Conservation (phyloP, 2,888 invertebrate genomes). For the Resseliella maxima region DNA sequence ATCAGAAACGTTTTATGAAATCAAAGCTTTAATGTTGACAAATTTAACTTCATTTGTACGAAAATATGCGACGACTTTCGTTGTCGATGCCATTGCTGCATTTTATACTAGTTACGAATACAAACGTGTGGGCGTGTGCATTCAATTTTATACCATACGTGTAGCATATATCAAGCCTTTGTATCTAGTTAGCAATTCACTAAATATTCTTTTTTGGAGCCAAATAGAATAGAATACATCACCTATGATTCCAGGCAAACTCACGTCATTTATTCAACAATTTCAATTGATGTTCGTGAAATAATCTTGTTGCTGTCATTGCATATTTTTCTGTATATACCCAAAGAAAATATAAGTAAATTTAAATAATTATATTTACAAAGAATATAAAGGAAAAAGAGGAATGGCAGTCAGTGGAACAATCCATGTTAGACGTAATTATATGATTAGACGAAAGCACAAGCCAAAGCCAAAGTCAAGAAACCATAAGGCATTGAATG, state of each 20-base stretch:
- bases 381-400: neutral
- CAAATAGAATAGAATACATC: slow-evolving; percentile 28
- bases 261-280: slow-evolving; percentile 5
- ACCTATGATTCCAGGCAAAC: neutral
- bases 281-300: neutral
- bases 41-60: neutral
- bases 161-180: neutral
- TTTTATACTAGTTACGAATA: neutral
- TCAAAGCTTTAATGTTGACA: neutral
- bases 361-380: neutral
- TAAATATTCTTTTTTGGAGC: neutral
- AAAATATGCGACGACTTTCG: slow-evolving; percentile 1
- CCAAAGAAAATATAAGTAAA: slow-evolving; percentile 3
- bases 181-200: slow-evolving; percentile 7
- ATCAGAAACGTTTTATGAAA: neutral
- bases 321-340: neutral
- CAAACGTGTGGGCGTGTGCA: slow-evolving; percentile 46
- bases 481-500: slow-evolving; percentile 53
- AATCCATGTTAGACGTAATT: slow-evolving; percentile 32
- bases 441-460: slow-evolving; percentile 20
- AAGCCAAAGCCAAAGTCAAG: slow-evolving; percentile 53
- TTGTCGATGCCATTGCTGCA: neutral
- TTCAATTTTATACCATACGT: neutral
- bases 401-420: neutral
- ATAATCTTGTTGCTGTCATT: neutral